Evolutionary conservation across 2,113 vertebrate genomes (phyloP), one percentile per base, ranked within the genome.

Genomic region (Panthera uncia): DNA sequence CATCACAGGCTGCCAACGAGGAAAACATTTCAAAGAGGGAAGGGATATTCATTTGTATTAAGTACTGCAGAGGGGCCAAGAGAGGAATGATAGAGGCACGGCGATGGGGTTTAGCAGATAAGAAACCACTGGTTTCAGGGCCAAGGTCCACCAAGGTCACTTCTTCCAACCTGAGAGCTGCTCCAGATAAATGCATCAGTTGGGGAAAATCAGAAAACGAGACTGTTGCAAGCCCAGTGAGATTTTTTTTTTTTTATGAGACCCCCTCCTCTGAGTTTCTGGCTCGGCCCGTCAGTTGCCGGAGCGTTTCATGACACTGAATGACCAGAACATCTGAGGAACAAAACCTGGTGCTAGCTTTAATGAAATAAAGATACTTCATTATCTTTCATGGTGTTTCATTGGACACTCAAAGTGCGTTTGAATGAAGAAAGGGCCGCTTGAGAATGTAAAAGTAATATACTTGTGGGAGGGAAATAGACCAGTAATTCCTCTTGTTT

Each of bases 381-480:
- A 61, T 23, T 23, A 61, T 23, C 21, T 61, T 61, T 61, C 21
- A 61, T 9, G 33, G 50, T 94, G 33, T 91, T 92, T 86, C 81
- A 79, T 21, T 91, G 50, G 19, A 57, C 88, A 41, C 5, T 80
- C 92, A 68, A 79, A 84, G 83, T 95, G 29, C 11, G 63, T 71
- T 88, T 89, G 79, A 66, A 79, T 94, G 66, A 8, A 76, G 50
- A 86, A 69, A 89, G 5, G 7, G 3, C 52, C 95, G 74, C 48
- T 94, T 89, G 91, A 86, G 90, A 96, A 85, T 95, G 45, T 93
- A 95, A 81, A 92, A 92, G 91, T 87, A 92, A 41, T 89, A 87
- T 15, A 45, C 15, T 83, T 76, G 19, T 81, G 98, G 74, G 85
- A 96, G 89, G 13, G 97, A 97, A 97, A 69, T 71, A 93, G 84